Base-by-base conservation (phyloP, 2,113 vertebrate species). In the Pseudorhombus dupliciocellatus region DNA sequence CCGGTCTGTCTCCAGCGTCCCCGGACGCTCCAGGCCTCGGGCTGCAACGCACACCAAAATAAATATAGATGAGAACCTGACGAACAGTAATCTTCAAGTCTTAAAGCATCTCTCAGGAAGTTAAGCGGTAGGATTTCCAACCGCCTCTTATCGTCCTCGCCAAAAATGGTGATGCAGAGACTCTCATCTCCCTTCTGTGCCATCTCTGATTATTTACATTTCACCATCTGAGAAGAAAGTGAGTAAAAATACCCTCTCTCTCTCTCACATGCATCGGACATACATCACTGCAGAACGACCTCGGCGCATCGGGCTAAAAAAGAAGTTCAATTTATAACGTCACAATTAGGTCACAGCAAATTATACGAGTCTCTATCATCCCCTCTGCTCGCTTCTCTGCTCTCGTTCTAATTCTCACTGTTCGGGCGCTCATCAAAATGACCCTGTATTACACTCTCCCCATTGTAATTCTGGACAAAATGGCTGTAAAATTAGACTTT, bases 401-500 rank as follows among this genome's bases (percentile, higher is more conserved):
- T 75, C 82, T 66, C 70, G 24, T 83, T 88, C 70, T 66, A 59
- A 79, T 82, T 80, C 80, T 66, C 77, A 24, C 66, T 42, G 64
- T 79, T 79, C 84, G 73, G 52, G 73, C 50, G 69, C 80, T 86
- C 75, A 78, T 88, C 81, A 81, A 80, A 79, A 79, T 75, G 53
- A 58, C 56, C 80, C 78, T 82, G 81, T 83, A 81, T 82, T 67
- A 80, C 81, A 77, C 75, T 53, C 80, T 66, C 46, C 52, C 71
- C 34, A 65, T 84, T 91, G 86, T 91, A 42, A 86, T 79, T 75
- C 72, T 63, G 74, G 75, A 87, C 80, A 88, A 90, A 92, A 90
- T 79, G 87, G 73, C 86, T 85, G 84, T 84, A 85, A 89, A 90
- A 91, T 86, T 66, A 89, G 81, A 86, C 84, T 80, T 74, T 78